Evolutionary conservation across 2,797 vertebrate genomes (phyloP).

Genomic region (Coranthus polyacanthus): DNA sequence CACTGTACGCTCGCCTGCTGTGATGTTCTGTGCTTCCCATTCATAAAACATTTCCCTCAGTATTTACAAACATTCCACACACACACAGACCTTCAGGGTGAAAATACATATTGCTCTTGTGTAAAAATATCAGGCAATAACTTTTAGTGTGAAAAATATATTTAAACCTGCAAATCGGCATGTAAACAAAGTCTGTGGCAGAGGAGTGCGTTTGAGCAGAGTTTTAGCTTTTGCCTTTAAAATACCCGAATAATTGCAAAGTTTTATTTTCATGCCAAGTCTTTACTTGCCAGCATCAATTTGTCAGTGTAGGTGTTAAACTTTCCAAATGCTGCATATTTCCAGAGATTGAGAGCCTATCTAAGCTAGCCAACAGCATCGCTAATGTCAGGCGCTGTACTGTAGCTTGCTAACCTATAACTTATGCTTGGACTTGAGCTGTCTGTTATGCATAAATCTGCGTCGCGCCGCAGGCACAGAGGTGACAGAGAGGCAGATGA

Average conservation of each 20-base stretch:
- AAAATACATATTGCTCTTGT: slow-evolving; percentile 23
- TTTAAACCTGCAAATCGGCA: slow-evolving; percentile 48
- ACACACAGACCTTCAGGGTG: slow-evolving; percentile 7
- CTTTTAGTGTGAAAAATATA: slow-evolving; percentile 32
- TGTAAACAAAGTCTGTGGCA: slow-evolving; percentile 48
- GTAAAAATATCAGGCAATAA: slow-evolving; percentile 19
- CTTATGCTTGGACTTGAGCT: slow-evolving; percentile 60
- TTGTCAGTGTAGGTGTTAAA: slow-evolving; percentile 57
- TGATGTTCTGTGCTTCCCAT: background rate
- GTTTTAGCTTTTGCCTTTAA: slow-evolving; percentile 39
- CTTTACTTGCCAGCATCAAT: slow-evolving; percentile 47
- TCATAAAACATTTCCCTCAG: background rate
- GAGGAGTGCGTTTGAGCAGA: slow-evolving; percentile 12
- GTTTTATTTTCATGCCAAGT: slow-evolving; percentile 43
- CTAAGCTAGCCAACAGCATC: slow-evolving; percentile 33
- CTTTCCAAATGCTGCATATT: slow-evolving; percentile 29
- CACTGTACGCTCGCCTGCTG: background rate
- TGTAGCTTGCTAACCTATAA: slow-evolving; percentile 51
- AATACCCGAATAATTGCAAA: slow-evolving; percentile 55
- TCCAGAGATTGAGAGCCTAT: slow-evolving; percentile 13
- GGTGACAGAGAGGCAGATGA: slow-evolving; percentile 78
- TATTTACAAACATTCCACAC: slow-evolving; percentile 32
- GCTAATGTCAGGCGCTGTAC: slow-evolving; percentile 18
- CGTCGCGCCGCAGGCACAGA: slow-evolving; percentile 48
- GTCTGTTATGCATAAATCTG: slow-evolving; percentile 69